A percentile compares a stretch with the other conserved stretches of the same genome.
These are phyloP conservation scores for Psix sp. DNA, from an alignment of 1,140 invertebrate genomes.

Conservation along the genomic window DNA sequence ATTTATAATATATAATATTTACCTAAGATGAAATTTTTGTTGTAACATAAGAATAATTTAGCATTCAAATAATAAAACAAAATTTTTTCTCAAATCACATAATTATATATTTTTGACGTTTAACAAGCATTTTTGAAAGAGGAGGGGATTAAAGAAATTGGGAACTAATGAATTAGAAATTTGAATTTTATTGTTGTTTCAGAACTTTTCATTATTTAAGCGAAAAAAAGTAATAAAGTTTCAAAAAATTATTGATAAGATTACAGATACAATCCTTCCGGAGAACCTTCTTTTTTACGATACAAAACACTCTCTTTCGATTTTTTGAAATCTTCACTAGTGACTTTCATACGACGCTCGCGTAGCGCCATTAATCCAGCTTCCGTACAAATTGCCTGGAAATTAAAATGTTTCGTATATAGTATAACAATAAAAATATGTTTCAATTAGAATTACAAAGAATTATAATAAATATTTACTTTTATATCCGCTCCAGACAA, in stretches of 20 bases:
- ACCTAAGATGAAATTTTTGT: too few species aligned
- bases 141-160: too few species aligned
- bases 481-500: conserved; percentile 97
- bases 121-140: too few species aligned
- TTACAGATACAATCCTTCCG: conserved; percentile 98
- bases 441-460: neutral
- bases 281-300: conserved; percentile 99
- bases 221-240: conserved; percentile 25
- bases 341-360: conserved; percentile 99
- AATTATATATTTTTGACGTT: too few species aligned
- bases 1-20: too few species aligned
- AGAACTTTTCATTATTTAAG: conserved; percentile 20
- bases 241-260: conserved; percentile 7
- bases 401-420: conserved; percentile 57
- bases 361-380: conserved; percentile 97
- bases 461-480: conserved; percentile 68
- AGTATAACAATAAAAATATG: neutral
- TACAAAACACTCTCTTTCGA: conserved; percentile 99
- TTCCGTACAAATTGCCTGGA: conserved; percentile 99
- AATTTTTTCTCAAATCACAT: too few species aligned
- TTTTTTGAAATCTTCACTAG: conserved; percentile 99
- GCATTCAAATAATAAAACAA: too few species aligned
- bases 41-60: too few species aligned
- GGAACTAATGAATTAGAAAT: conserved; percentile 23
- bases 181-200: conserved; percentile 31